Evolutionary conservation across 2,113 vertebrate genomes (phyloP), one percentile per base, ranked within the genome.

Genomic region (Xerus inauris): DNA sequence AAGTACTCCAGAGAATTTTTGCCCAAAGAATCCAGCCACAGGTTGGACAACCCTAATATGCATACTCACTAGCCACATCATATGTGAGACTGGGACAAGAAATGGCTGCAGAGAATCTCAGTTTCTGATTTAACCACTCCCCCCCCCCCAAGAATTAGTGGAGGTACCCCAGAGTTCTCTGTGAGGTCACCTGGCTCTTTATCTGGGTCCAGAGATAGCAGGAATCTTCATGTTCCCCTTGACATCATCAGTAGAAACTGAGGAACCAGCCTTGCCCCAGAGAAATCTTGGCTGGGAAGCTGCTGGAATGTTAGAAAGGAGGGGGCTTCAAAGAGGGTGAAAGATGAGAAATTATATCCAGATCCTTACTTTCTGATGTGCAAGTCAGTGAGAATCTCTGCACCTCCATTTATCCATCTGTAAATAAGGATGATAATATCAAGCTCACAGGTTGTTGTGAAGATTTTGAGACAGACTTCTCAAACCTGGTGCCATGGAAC

Each of bases 391-490:
- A 45, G 30, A 62, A 1, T 64, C 62, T 59, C 80, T 47, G 57
- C 86, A 49, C 86, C 73, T 91, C 38, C n/a, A n/a, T 87, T 57
- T 73, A 26, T 77, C 26, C 59, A 35, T 54, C 42, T 96, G 10
- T 91, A 80, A 45, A 28, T 54, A 32, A 87, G 38, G n/a, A 30
- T 79, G 62, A 71, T 28, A 28, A 8, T 11, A 28, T 22, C 73
- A 72, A 35, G 45, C 26, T 42, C 30, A 24, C 5, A 19, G 69
- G 42, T 51, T 54, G 54, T 45, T 49, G 11, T 81, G n/a, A 88
- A n/a, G 42, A 40, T 59, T 83, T 79, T 24, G 45, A 73, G 85
- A 32, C 45, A 35, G n/a, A 65, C 22, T 54, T 30, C 54, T 49
- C 38, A 28, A 59, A 65, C 79, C 40, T 45, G 35, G 32, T 51